Evolutionary conservation across 2,888 invertebrate genomes (phyloP).

Genomic region (Drosophila niveifrons): DNA sequence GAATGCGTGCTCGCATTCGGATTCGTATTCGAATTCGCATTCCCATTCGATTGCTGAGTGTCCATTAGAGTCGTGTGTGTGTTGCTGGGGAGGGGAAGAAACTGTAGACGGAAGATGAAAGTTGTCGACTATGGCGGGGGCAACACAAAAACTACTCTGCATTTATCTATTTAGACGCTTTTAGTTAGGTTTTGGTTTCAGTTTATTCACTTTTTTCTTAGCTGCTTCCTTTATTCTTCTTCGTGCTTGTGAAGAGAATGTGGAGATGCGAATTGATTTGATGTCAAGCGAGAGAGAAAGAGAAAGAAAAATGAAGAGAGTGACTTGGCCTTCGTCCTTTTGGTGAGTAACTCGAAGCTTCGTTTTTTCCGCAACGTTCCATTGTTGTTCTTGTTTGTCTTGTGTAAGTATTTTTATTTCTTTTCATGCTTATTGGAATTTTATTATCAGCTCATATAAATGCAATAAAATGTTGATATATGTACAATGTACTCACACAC

Average conservation of each 20-base stretch:
- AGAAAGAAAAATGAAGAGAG: conserved; percentile 5
- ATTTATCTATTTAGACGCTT: conserved; percentile 77
- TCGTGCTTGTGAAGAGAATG: background rate
- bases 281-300: conserved; percentile 26
- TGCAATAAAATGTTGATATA: conserved; percentile 70
- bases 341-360: conserved; percentile 37
- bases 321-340: conserved; percentile 38
- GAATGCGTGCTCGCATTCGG: conserved; percentile 7
- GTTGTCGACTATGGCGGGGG: conserved; percentile 21
- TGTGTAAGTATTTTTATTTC: conserved; percentile 74
- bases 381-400: conserved; percentile 58
- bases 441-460: conserved; percentile 81
- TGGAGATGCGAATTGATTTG: conserved; percentile 62
- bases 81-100: conserved; percentile 7
- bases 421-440: conserved; percentile 77
- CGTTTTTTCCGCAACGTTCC: conserved; percentile 40
- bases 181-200: conserved; percentile 68
- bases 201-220: conserved; percentile 9
- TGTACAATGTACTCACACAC: conserved; percentile 21
- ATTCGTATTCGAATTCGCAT: conserved; percentile 26
- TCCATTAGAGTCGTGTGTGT: conserved; percentile 61
- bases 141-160: conserved; percentile 47
- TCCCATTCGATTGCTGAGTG: conserved; percentile 61
- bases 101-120: conserved; percentile 4
- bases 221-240: background rate